These are phyloP conservation scores for Varecia variegata DNA, from an alignment of 2,797 vertebrate genomes.

Conservation along the genomic window DNA sequence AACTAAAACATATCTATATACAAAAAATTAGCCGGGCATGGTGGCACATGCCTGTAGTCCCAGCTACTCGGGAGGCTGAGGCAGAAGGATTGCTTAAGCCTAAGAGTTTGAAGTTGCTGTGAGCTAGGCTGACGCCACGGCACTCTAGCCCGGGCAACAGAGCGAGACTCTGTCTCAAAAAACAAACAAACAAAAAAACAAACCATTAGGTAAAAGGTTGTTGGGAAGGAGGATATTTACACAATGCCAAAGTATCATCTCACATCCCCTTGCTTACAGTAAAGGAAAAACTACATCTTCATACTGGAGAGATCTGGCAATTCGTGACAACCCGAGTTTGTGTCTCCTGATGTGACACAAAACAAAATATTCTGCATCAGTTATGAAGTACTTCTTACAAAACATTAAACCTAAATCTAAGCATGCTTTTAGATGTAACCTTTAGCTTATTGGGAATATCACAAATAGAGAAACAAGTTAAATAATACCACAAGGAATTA, in stretches of 20 bases:
- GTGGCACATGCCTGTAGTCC: no score
- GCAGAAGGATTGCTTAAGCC: no score
- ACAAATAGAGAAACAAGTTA: not conserved
- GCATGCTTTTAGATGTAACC: not conserved
- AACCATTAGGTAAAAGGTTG: not conserved
- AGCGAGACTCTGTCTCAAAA: no score
- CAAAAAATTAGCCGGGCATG: no score
- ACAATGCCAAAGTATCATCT: not conserved
- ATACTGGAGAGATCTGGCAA: not conserved
- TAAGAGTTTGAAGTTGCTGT: no score
- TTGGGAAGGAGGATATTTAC: not conserved
- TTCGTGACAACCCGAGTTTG: not conserved
- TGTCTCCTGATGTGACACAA: not conserved
- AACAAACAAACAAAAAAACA: not conserved
- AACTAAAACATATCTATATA: no score
- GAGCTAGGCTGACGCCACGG: no score
- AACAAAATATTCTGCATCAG: not conserved
- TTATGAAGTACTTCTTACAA: constrained; percentile 7
- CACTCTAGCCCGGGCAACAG: no score
- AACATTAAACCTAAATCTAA: constrained; percentile 12
- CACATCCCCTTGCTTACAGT: not conserved
- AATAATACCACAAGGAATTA: not conserved
- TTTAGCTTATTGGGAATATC: not conserved
- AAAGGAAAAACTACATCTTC: not conserved
- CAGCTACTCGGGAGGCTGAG: no score